Percentiles rank a stretch among this genome's conserved stretches.
These are phyloP conservation scores for Pseudonaja textilis DNA, from an alignment of 2,113 vertebrate genomes.

Conservation along the genomic window DNA sequence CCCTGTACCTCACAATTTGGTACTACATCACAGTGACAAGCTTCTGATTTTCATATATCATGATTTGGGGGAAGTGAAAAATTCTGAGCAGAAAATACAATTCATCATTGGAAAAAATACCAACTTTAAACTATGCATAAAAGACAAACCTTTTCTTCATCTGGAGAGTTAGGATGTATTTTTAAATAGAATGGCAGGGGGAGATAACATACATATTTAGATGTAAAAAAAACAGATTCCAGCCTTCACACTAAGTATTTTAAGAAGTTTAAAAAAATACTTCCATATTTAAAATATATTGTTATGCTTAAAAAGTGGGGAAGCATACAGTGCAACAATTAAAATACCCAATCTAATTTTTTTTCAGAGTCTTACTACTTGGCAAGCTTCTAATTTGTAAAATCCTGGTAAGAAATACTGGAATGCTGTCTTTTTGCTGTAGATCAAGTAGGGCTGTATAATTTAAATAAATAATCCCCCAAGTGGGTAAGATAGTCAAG, in stretches of 20 bases:
- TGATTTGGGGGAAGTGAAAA: background rate
- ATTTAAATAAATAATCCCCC: background rate
- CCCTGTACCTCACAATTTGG: background rate
- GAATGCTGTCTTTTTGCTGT: background rate
- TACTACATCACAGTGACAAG: background rate
- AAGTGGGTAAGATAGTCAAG: background rate
- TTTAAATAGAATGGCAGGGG: background rate
- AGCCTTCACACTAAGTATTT: background rate
- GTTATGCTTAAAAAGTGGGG: background rate
- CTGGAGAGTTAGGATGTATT: background rate
- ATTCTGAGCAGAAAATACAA: constrained; percentile 14
- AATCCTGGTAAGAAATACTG: background rate
- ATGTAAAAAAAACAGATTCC: background rate
- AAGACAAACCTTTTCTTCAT: background rate
- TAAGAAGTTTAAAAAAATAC: background rate
- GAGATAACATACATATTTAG: background rate
- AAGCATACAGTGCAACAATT: background rate
- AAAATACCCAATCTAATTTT: background rate
- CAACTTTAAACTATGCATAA: constrained; percentile 3
- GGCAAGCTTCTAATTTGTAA: background rate
- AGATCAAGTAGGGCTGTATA: background rate
- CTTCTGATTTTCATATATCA: background rate
- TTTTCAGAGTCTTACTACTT: background rate
- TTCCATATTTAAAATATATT: background rate
- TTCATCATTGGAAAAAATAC: constrained; percentile 6